phyloP scores from a whole-genome alignment of 2,113 vertebrate genomes.

The Tyto alba region DNA sequence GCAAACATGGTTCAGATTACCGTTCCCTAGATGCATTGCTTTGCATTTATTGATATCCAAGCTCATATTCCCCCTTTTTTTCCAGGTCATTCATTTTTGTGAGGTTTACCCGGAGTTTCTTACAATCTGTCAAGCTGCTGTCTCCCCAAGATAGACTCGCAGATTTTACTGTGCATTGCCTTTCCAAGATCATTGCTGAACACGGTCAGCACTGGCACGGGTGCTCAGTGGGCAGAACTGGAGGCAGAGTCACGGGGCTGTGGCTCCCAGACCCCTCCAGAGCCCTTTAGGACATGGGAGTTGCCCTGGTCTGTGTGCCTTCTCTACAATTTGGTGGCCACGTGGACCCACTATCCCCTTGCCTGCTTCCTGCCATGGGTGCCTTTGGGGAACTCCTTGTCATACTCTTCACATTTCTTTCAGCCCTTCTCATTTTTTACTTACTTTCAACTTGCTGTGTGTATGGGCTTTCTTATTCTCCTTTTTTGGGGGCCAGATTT shows the following conservation, averaged over 20 bases:
- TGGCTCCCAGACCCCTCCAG: accelerated
- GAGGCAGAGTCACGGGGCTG: neutral
- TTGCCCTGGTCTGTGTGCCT: neutral
- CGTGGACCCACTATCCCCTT: neutral
- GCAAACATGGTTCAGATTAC: neutral
- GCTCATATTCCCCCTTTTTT: neutral
- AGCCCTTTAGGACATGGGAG: accelerated
- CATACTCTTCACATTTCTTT: neutral
- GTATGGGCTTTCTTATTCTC: neutral
- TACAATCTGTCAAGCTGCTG: neutral
- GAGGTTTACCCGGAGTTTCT: neutral
- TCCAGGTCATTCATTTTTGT: neutral
- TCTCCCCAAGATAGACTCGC: neutral
- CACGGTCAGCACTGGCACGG: neutral
- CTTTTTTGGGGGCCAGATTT: neutral
- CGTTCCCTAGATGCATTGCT: neutral
- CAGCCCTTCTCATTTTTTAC: neutral
- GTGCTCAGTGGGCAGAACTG: neutral
- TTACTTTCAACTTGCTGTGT: neutral
- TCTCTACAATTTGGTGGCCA: neutral
- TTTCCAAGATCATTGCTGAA: neutral
- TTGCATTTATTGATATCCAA: neutral
- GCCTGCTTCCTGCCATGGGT: neutral
- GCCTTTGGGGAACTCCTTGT: neutral
- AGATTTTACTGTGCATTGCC: neutral